Base-by-base conservation (phyloP, 2,888 invertebrate genomes). In the Vannuccia rotundouncinata region DNA sequence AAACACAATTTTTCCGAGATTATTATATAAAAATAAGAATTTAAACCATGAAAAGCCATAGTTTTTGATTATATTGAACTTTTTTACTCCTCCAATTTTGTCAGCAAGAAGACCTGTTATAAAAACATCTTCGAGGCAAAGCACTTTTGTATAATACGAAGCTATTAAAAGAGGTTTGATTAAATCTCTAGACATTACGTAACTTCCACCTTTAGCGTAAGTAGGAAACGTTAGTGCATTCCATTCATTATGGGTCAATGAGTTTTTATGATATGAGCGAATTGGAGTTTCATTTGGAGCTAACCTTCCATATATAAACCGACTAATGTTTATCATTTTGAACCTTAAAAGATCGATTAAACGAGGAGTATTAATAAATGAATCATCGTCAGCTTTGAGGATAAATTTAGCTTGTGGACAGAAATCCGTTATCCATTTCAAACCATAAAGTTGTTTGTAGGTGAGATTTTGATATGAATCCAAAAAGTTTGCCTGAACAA, bases 381-480 rank as follows among this genome's bases (percentile, higher is more conserved):
- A 27, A 29, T 80, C 80, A 29, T 80, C 80, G 59, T 80, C 80
- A 29, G 31, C 22, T 29, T 80, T 80, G 27, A 80, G 45, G 31
- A 80, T 80, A 59, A 1, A 77, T 17, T 27, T 29, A 0, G 27
- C 77, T n/a, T 31, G 25, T 5, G 66, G 2, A n/a, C 31, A 77
- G 79, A 25, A 77, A 17, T 81, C n/a, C 17, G 79, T 28, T 0
- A 80, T 77, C 45, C 45, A 80, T 13, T 79, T 80, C 1, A 80
- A 45, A n/a, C 31, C 80, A 31, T 31, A 29, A n/a, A 31, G 80
- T 31, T 80, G 80, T 25, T 80, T 80, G 31, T 31, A 80, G 27
- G 80, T 80, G 31, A 80, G 74, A 45, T 81, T 80, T 17, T 80
- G 80, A 29, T 80, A 80, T 10, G 80, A 45, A 80, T 80, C 80